Base-by-base conservation (phyloP, 2,113 vertebrate species). In the Tinamus guttatus region DNA sequence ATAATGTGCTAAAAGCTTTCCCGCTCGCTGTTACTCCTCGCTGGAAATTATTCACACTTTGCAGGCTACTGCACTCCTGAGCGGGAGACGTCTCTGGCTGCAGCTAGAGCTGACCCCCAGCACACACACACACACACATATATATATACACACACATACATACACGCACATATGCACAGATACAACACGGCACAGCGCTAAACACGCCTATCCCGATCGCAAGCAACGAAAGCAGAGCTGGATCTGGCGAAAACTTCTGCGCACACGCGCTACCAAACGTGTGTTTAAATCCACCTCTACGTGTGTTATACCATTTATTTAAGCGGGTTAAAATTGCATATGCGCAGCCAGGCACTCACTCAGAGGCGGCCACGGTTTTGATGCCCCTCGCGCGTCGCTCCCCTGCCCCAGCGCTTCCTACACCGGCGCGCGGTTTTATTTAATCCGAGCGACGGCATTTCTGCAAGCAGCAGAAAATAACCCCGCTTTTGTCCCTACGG, bases 1-100 rank as follows among this genome's bases (percentile, higher is more conserved):
- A 99, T 99, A 99, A 99, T 98, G 98, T 99, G 99, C 98, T 99
- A 99, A 99, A 99, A 99, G 99, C 98, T 99, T 99, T 98, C 98
- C 98, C 98, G 98, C 97, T 98, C 95, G 98, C 98, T 97, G 96
- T 98, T 97, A 98, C 98, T 98, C 98, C 98, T 98, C 97, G 77
- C 98, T 94, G 98, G 98, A 98, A 98, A 98, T 98, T 98, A 99
- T 99, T 99, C 98, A 98, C 98, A 99, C 98, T 98, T 98, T 97
- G 97, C 96, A 95, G 98, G 97, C 98, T 97, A 64, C 95, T 88
- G 92, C 90, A 30, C 81, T 89, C 71, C 93, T 22, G 89, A 45
- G 34, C 22, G 17, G 65, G 62, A 93, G 71, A 38, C 12, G 38
- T 7, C 75, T 96, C 91, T 93, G 94, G 32, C 78, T 76, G 7